Evolutionary conservation across 2,888 invertebrate genomes (phyloP).

Genomic region (Anoplius nigerrimus): DNA sequence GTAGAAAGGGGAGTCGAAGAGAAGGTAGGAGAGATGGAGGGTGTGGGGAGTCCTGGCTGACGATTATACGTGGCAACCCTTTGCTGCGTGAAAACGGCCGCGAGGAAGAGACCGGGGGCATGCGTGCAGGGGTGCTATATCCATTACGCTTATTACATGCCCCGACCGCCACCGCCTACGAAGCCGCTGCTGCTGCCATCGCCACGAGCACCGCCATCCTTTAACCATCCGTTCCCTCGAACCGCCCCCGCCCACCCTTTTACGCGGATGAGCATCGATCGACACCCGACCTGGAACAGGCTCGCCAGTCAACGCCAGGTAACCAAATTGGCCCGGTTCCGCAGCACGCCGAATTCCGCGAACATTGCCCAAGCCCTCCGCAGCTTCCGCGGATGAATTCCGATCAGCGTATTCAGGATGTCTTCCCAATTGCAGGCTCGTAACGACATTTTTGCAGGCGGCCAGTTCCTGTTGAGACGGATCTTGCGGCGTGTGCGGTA

Average conservation of each 20-base stretch:
- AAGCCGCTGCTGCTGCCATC: conserved; percentile 47
- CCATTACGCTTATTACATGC: conserved; percentile 77
- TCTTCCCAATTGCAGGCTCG: too few relatives aligned
- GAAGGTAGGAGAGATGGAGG: conserved; percentile 1
- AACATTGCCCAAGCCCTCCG: too few relatives aligned
- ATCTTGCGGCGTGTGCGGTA: too few relatives aligned
- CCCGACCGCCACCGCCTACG: background rate
- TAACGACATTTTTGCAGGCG: too few relatives aligned
- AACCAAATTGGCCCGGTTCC: conserved; percentile 58
- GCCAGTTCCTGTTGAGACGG: too few relatives aligned
- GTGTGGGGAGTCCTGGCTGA: conserved; percentile 50
- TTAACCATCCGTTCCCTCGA: conserved; percentile 58
- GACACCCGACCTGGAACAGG: conserved; percentile 63
- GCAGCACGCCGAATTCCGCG: conserved; percentile 22
- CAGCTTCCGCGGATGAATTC: too few relatives aligned
- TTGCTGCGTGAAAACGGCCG: conserved; percentile 56
- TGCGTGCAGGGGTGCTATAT: conserved; percentile 74
- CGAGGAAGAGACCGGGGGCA: conserved; percentile 60
- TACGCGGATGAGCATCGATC: conserved; percentile 72
- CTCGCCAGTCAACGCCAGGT: conserved; percentile 52
- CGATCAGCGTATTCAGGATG: background rate
- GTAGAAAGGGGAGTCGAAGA: conserved; percentile 4
- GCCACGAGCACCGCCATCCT: conserved; percentile 47
- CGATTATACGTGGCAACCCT: conserved; percentile 58
- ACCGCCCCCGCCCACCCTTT: conserved; percentile 65